Conservation (phyloP, 2,888 invertebrate genomes). For the Eupithecia subumbrata region DNA sequence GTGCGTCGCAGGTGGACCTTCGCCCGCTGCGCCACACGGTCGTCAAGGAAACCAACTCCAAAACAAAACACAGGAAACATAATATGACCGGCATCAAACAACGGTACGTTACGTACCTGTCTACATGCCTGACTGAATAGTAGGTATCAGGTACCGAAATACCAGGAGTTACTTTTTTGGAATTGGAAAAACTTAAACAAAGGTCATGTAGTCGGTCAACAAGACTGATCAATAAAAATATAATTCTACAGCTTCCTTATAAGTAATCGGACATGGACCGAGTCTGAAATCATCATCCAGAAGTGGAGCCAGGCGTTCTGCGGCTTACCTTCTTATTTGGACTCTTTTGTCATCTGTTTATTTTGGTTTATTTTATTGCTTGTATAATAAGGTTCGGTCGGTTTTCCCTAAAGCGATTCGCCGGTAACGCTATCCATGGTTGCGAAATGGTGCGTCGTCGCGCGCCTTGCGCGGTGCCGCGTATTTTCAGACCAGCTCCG, state of each 20-base stretch:
- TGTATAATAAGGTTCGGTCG: conserved; percentile 18
- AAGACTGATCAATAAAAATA: not conserved
- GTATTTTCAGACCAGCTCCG: conserved; percentile 59
- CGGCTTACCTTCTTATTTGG: conserved; percentile 23
- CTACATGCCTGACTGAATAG: too few species aligned
- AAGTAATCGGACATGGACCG: not conserved
- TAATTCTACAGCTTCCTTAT: not conserved
- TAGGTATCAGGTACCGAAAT: too few species aligned
- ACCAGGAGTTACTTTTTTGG: too few species aligned
- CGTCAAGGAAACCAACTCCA: too few species aligned
- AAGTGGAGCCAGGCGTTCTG: conserved; percentile 17
- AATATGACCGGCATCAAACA: too few species aligned
- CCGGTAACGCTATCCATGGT: conserved; percentile 44
- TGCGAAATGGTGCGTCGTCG: conserved; percentile 61
- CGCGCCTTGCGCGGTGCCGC: conserved; percentile 53
- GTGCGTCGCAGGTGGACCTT: too few species aligned
- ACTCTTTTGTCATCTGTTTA: conserved; percentile 21
- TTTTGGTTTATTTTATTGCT: conserved; percentile 27
- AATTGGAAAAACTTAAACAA: not conserved
- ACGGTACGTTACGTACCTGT: too few species aligned
- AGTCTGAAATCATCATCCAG: conserved; percentile 5
- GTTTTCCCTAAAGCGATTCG: conserved; percentile 25
- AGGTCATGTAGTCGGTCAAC: not conserved
- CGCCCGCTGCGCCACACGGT: too few species aligned
- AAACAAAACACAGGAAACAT: too few species aligned